These are phyloP conservation scores for Myotis myotis DNA, from an alignment of 2,797 vertebrate genomes.

Conservation along the genomic window DNA sequence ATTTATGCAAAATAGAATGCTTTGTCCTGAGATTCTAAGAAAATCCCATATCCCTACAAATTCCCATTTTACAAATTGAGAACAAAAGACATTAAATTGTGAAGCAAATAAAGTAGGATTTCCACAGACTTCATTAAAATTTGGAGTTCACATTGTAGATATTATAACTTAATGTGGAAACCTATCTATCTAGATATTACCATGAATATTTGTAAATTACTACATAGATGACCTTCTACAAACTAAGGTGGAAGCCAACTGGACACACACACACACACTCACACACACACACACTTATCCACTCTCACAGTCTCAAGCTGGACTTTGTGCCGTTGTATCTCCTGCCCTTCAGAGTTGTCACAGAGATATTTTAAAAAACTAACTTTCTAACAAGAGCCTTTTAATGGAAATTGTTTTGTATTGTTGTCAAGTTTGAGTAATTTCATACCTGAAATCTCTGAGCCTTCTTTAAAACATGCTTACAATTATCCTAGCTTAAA, in stretches of 20 bases:
- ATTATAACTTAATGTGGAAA: not conserved
- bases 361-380: not conserved
- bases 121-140: constrained; percentile 20
- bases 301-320: not conserved
- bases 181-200: not conserved
- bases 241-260: not conserved
- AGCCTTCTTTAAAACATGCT: not conserved
- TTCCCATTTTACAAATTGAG: not conserved
- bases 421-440: constrained; percentile 4
- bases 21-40: not conserved
- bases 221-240: not conserved
- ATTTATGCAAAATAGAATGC: not conserved
- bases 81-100: constrained; percentile 11
- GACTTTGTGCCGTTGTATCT: not conserved
- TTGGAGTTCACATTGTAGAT: not conserved
- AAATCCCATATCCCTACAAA: not conserved
- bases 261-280: not conserved
- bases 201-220: not conserved
- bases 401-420: constrained; percentile 35
- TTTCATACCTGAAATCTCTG: constrained; percentile 33
- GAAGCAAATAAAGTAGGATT: constrained; percentile 41
- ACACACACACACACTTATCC: not conserved
- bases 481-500: constrained; percentile 47
- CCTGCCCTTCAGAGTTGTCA: not conserved
- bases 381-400: not conserved